phyloP scores from a whole-genome alignment of 2,113 vertebrate genomes.

The Rattus rattus region DNA sequence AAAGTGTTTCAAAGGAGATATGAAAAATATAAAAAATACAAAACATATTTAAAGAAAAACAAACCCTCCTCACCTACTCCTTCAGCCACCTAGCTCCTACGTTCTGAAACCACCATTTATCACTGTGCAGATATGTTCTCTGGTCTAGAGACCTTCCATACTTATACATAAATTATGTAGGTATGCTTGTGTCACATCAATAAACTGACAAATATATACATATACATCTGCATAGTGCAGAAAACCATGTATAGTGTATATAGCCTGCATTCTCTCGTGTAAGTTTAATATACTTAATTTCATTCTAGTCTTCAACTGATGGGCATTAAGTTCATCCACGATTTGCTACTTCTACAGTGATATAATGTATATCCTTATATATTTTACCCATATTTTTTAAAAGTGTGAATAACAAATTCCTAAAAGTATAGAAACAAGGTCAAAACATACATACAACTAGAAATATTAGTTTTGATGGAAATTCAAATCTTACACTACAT shows the following conservation, averaged over 20 bases:
- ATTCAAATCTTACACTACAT: background rate
- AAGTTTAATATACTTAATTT: background rate
- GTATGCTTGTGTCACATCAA: background rate
- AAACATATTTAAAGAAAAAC: constrained; percentile 32
- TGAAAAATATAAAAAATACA: background rate
- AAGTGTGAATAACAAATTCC: background rate
- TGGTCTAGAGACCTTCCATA: background rate
- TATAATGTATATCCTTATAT: background rate
- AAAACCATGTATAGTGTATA: background rate
- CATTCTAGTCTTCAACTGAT: background rate
- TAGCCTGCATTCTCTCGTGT: background rate
- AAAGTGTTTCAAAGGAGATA: constrained; percentile 51
- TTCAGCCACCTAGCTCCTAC: background rate
- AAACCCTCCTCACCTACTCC: background rate
- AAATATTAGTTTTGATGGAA: constrained; percentile 13
- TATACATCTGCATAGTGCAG: background rate
- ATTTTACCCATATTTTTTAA: background rate
- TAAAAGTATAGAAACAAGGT: background rate
- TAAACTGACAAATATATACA: background rate
- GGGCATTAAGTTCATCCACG: background rate
- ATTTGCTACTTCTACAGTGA: background rate
- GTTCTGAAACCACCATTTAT: background rate
- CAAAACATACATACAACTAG: background rate
- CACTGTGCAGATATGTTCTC: background rate
- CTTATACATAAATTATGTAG: no score